Percentiles rank a stretch among this genome's conserved stretches.
Conservation (phyloP, 2,113 vertebrate genomes). For the zebrafish (Danio rerio) region DNA sequence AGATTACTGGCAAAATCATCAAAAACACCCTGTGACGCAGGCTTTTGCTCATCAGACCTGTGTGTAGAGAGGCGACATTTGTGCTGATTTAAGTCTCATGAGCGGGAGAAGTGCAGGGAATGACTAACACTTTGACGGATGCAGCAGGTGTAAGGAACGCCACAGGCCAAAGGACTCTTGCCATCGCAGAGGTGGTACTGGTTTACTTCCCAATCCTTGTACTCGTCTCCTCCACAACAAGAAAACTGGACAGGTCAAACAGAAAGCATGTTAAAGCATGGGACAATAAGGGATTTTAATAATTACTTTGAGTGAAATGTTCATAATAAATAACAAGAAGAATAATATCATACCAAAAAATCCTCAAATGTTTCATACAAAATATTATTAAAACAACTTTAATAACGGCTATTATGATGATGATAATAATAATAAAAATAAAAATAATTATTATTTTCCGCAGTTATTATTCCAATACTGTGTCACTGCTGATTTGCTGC, state of each 20-base stretch:
- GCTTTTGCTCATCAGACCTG: background rate
- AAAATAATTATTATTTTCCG: background rate
- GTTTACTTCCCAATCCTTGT: conserved; percentile 87
- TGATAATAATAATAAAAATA: background rate
- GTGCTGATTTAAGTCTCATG: background rate
- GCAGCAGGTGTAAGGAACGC: conserved; percentile 90
- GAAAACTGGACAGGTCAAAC: conserved; percentile 77
- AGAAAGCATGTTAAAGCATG: background rate
- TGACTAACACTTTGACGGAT: conserved; percentile 75
- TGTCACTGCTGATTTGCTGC: background rate
- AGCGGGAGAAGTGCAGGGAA: background rate
- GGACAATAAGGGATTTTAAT: background rate
- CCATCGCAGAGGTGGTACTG: conserved; percentile 88
- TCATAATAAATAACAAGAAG: too few relatives aligned
- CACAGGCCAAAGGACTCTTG: conserved; percentile 84
- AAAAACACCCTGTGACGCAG: background rate
- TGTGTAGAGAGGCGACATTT: too few relatives aligned
- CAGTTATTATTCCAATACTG: background rate
- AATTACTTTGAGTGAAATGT: background rate
- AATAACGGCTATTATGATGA: background rate
- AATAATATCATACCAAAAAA: too few relatives aligned
- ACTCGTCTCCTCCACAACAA: conserved; percentile 90
- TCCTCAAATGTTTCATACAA: too few relatives aligned
- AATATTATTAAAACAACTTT: too few relatives aligned
- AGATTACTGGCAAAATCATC: background rate